phyloP scores from a whole-genome alignment of 23 tunicate genomes.

The Trididemnum clinides region DNA sequence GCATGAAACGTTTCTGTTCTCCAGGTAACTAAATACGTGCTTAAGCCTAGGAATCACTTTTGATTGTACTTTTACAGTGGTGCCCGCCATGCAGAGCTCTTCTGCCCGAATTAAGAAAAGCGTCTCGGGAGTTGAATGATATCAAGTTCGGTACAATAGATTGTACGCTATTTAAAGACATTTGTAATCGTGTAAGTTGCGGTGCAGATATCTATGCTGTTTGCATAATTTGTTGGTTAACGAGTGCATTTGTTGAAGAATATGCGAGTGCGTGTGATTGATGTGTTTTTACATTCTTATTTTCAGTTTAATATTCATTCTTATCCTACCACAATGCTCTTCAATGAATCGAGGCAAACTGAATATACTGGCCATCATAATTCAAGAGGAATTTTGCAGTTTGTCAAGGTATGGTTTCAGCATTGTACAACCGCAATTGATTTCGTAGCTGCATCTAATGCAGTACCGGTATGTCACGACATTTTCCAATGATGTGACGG shows the following conservation, averaged over 20 bases:
- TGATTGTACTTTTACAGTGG: slow-evolving; percentile 95
- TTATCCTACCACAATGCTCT: slow-evolving; percentile 88
- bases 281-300: too few species aligned
- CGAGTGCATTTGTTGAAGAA: too few species aligned
- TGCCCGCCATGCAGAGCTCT: slow-evolving; percentile 95
- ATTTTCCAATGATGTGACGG: too few species aligned
- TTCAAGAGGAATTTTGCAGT: slow-evolving; percentile 60
- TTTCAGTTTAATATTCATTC: slow-evolving; percentile 80
- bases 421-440: too few species aligned
- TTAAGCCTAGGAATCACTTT: too few species aligned
- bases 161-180: slow-evolving; percentile 48
- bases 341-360: slow-evolving; percentile 62
- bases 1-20: too few species aligned
- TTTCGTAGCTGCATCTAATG: too few species aligned
- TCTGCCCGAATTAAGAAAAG: slow-evolving; percentile 85
- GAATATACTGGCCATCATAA: slow-evolving; percentile 83
- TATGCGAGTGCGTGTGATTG: too few species aligned
- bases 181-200: slow-evolving; percentile 58
- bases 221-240: too few species aligned
- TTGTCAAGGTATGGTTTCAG: slow-evolving; percentile 55
- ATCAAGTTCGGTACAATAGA: slow-evolving; percentile 89
- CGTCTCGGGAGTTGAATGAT: slow-evolving; percentile 38
- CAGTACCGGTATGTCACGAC: too few species aligned
- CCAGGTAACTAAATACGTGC: too few species aligned
- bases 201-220: not conserved